Base-by-base conservation (phyloP, 2,113 vertebrate genomes). In the Cynopterus brachyotis region DNA sequence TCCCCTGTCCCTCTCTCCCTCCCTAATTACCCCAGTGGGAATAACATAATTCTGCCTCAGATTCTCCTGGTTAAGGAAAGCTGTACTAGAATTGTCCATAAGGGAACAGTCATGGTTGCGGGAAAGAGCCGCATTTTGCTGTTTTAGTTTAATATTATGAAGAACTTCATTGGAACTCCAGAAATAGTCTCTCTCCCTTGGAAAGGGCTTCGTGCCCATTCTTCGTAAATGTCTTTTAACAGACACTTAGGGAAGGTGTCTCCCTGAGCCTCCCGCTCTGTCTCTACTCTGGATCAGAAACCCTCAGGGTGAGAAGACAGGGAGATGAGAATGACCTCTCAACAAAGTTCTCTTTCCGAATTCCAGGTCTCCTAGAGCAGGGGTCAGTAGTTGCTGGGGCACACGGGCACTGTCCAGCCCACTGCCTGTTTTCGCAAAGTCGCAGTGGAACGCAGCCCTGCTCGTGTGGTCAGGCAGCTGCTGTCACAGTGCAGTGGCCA, bases 401-500 rank as follows among this genome's bases (percentile, higher is more conserved):
- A 37, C 24, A 0, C 8, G 6, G 80, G 35, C 37, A 10, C 13
- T 9, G 9, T 9, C 67, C 75, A 4, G 28, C 62, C 2, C 32
- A 22, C 37, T 9, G 30, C 59, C 85, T 12, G 0, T 35, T 42
- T 67, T 12, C 17, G 0, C 15, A 13, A 35, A 20, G 80, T 22
- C 50, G 12, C 24, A 0, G 9, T 1, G 72, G 80, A 26, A 37
- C 22, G 2, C 40, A 59, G 57, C 53, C 40, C 7, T 5, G 35
- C 45, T 24, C 0, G 0, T 15, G 24, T 0, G 5, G n/a, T 26
- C 2, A 1, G 17, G 42, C 50, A 69, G 55, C 67, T 20, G 10
- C 78, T 42, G 37, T 40, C 47, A 19, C 15, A 4, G 15, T 2
- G 8, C 37, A 45, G 8, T 7, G 15, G 11, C 47, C 28, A 3